These are phyloP conservation scores for Panagrolaimus sp. DNA, from an alignment of 1,140 invertebrate species.

Conservation along the genomic window DNA sequence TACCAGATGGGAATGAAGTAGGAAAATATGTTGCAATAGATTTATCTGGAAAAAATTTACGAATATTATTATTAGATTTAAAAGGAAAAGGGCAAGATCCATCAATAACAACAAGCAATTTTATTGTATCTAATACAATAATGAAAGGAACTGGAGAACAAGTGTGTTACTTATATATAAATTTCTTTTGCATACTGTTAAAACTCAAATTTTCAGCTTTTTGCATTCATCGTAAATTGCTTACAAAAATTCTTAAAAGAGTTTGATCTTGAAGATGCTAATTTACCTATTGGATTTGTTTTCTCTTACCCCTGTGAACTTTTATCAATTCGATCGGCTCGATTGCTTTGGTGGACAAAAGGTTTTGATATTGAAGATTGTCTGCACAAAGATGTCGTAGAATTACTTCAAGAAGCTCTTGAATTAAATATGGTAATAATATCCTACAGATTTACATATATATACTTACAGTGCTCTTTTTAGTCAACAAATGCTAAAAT, in stretches of 20 bases:
- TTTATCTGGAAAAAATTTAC: conserved; percentile 54
- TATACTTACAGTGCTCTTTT: conserved; percentile 17
- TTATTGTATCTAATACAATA: conserved; percentile 51
- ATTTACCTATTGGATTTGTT: conserved; percentile 57
- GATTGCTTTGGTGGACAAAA: conserved; percentile 58
- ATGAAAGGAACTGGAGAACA: conserved; percentile 58
- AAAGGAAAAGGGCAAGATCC: conserved; percentile 45
- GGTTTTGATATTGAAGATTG: conserved; percentile 58
- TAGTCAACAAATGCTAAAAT: conserved; percentile 54
- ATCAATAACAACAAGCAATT: conserved; percentile 42
- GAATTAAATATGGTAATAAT: conserved; percentile 54
- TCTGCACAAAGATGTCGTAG: conserved; percentile 54
- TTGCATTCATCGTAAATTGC: conserved; percentile 58
- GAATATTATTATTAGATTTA: conserved; percentile 48
- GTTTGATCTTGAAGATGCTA: conserved; percentile 53
- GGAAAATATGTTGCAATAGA: conserved; percentile 58
- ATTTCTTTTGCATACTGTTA: conserved; percentile 8
- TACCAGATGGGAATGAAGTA: conserved; percentile 52
- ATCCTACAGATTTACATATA: neutral
- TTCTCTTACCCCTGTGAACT: conserved; percentile 58
- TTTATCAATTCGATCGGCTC: conserved; percentile 54
- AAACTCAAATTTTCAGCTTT: conserved; percentile 44
- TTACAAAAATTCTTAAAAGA: conserved; percentile 57
- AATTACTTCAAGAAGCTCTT: conserved; percentile 51
- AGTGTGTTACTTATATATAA: too few species aligned